Base-by-base conservation (phyloP, 2,888 invertebrate genomes). In the Phanerotoma sp. region DNA sequence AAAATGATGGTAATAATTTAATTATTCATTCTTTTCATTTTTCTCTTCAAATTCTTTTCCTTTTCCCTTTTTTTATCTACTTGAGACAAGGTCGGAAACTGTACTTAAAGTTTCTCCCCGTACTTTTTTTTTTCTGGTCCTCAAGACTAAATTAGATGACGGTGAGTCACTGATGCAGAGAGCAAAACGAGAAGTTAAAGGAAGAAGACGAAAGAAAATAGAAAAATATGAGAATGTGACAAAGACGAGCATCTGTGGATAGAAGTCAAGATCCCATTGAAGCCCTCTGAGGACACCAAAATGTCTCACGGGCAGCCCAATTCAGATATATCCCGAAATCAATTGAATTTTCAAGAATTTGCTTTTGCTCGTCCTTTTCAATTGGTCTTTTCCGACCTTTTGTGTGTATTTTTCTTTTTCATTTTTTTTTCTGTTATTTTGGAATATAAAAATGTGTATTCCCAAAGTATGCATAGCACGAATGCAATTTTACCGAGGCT, bases 91-190 rank as follows among this genome's bases (percentile, higher is more conserved):
- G 47, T 47, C 47, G 35, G n/a, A 33, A 25, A 40, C 40, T 53
- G 33, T 53, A 47, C 47, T 35, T 16, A 30, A 45, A 45, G 42
- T 20, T 42, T 50, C 22, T 20, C 16, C 11, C 33, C 33, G 21
- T 16, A 41, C 33, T 41, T 30, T 28, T 28, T 50, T 30, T 50
- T 37, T 13, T 37, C 37, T 18, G 6, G 21, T 32, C 22, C 38
- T 51, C 45, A 32, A 45, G 47, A 47, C 25, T 42, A 33, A 47
- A 53, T 53, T 48, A 53, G 47, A 47, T 47, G 33, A 41, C 35
- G 41, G 47, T 35, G 42, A 48, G 47, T 52, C 46, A 45, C 32
- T 46, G 32, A 46, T 30, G 25, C 25, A 32, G 16, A 40, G 21
- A 41, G 28, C 6, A 30, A 42, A 32, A 25, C 6, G 38, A 38